Base-by-base conservation (phyloP, 2,888 invertebrate genomes). In the Caenorhabditis virilis region DNA sequence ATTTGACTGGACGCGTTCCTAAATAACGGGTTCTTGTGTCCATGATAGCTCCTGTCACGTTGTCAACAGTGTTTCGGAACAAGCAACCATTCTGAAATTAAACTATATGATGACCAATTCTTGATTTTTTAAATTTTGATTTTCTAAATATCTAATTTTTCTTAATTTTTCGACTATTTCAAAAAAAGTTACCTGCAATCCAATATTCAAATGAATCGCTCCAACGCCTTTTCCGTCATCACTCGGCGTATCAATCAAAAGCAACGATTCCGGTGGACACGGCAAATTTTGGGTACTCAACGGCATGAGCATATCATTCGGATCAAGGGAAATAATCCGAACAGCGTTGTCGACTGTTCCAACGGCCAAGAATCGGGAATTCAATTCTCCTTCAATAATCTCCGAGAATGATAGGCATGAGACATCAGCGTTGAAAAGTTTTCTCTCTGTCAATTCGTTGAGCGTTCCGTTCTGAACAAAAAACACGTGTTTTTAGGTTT, bases 321-420 rank as follows among this genome's bases (percentile, higher is more conserved):
- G 97, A 86, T 98, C 97, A 58, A 98, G 87, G 0, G 97, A 97
- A 64, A 99, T 93, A 60, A 99, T 93, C 77, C 97, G 88, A 58
- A 99, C 98, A 23, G 97, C 97, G 82, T 92, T 92, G 82, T 99
- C 98, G 51, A 91, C 90, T 33, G 98, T 87, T 1, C 82, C 82
- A 23, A 82, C 77, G 11, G 82, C 77, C 45, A 82, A 69, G 61
- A 82, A 82, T 7, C 82, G 95, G 94, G 77, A 97, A 87, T 71
- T 69, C 84, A 98, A 97, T 84, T 98, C 97, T 5, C 97, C 97
- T 1, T 90, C 88, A 0, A 95, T 93, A 0, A 98, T 95, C 53
- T 91, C 91, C 0, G 94, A 95, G 62, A 98, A 86, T 0, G 94
- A 95, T 97, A 98, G 97, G 84, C 97, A 99, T 74, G 97, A 91